These are phyloP conservation scores for Brachionus paranguensis DNA, from an alignment of 1,140 invertebrate genomes.

Conservation along the genomic window DNA sequence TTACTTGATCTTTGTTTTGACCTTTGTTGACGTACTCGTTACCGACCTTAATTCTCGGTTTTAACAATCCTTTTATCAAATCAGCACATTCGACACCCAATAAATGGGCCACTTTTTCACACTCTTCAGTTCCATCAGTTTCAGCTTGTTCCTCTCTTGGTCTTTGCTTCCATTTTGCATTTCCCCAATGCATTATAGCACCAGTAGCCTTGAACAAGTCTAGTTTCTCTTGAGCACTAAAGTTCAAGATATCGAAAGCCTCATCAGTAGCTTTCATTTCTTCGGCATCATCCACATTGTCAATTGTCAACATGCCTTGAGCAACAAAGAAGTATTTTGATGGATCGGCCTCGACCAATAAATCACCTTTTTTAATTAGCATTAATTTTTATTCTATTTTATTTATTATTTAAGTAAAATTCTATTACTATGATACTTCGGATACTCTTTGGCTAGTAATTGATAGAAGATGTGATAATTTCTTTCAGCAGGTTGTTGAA, in stretches of 20 bases:
- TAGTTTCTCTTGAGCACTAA: slow-evolving; percentile 88
- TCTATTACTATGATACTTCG: slow-evolving; percentile 54
- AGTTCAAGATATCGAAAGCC: slow-evolving; percentile 96
- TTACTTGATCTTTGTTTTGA: slow-evolving; percentile 87
- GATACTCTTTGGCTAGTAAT: slow-evolving; percentile 87
- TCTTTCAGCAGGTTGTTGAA: slow-evolving; percentile 88
- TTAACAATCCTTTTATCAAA: slow-evolving; percentile 60
- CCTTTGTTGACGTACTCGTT: slow-evolving; percentile 97
- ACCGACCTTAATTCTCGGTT: slow-evolving; percentile 62
- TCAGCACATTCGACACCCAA: slow-evolving; percentile 63
- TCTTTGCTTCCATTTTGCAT: slow-evolving; percentile 99
- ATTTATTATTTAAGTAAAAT: background rate
- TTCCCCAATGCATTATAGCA: slow-evolving; percentile 94
- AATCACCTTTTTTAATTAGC: slow-evolving; percentile 64
- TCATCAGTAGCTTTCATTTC: slow-evolving; percentile 86
- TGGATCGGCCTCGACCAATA: slow-evolving; percentile 74
- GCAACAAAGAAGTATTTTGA: slow-evolving; percentile 83
- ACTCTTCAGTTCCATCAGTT: slow-evolving; percentile 90
- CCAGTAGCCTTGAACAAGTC: slow-evolving; percentile 94
- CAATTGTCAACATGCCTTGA: slow-evolving; percentile 93
- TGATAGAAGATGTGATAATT: slow-evolving; percentile 99
- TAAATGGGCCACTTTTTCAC: slow-evolving; percentile 83
- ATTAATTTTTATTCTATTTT: background rate
- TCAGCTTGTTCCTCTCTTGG: slow-evolving; percentile 99
- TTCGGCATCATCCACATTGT: slow-evolving; percentile 89